Conservation (phyloP, 2,113 vertebrate genomes). For the Holacanthus passer region DNA sequence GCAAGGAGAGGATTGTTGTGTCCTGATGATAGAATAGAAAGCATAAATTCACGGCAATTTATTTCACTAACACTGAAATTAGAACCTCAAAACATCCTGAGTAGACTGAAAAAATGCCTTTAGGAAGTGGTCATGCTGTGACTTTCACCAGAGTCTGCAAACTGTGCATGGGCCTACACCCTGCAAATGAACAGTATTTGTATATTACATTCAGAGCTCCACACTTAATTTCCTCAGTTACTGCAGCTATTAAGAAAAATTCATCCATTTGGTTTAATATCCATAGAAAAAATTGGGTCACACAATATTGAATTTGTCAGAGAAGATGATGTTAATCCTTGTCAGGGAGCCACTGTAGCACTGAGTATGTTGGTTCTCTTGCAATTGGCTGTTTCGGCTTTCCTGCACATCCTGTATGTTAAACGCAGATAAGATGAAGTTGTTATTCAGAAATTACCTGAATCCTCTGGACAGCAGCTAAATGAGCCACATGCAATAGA, state of each 20-base stretch:
- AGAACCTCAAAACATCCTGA: conserved; percentile 52
- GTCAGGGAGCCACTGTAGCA: not conserved
- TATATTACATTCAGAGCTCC: conserved; percentile 61
- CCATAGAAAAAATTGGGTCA: conserved; percentile 48
- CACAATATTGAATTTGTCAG: conserved; percentile 58
- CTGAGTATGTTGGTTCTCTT: not conserved
- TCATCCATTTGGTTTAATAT: conserved; percentile 58
- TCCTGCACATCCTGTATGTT: not conserved
- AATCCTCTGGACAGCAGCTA: conserved; percentile 1
- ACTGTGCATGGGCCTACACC: conserved; percentile 27
- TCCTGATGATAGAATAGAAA: conserved; percentile 64
- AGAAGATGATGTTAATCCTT: conserved; percentile 47
- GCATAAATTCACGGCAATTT: conserved; percentile 54
- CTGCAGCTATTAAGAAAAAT: conserved; percentile 61
- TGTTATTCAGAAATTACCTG: conserved; percentile 1
- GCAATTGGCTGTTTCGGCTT: not conserved
- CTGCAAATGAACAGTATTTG: conserved; percentile 58
- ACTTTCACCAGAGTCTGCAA: conserved; percentile 53
- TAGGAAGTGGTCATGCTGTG: conserved; percentile 51
- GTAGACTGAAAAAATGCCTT: conserved; percentile 37
- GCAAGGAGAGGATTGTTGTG: conserved; percentile 67
- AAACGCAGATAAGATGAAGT: not conserved
- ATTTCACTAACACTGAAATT: conserved; percentile 64
- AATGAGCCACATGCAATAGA: not conserved
- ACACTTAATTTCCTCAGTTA: conserved; percentile 66